Evolutionary conservation across 2,113 vertebrate species (phyloP).

Genomic region (Nesoenas mayeri): DNA sequence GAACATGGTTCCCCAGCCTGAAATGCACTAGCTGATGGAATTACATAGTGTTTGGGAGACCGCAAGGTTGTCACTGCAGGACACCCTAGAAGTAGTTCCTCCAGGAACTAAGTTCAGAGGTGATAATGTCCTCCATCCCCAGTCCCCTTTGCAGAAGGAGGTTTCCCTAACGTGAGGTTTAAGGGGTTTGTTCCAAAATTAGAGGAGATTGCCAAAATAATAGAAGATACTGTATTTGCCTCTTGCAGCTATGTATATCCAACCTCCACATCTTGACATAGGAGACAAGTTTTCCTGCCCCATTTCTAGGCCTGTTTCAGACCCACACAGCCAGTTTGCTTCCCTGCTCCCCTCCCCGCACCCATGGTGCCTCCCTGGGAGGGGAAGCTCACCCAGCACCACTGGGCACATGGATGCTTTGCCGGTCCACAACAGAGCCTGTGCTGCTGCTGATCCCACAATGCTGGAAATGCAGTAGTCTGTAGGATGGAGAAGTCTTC

Average conservation of each 20-base stretch:
- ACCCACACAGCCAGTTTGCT: neutral
- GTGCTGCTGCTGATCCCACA: neutral
- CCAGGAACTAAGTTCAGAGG: neutral
- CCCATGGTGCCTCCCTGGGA: neutral
- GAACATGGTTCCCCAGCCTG: neutral
- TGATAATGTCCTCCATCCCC: neutral
- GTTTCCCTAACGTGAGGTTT: neutral
- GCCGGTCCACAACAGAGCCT: neutral
- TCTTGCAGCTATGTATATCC: neutral
- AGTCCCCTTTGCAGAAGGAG: neutral
- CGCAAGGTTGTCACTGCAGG: neutral
- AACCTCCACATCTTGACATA: fast-evolving
- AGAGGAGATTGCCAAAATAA: neutral
- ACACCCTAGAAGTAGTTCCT: neutral
- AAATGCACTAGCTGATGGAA: neutral
- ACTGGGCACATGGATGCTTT: neutral
- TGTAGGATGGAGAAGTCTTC: neutral
- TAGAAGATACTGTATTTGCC: neutral
- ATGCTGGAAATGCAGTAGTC: fast-evolving
- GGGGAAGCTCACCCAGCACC: neutral
- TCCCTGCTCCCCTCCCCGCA: neutral
- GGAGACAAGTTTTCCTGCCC: neutral
- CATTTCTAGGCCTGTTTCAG: neutral
- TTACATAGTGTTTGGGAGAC: neutral
- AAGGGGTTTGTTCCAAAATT: neutral